phyloP scores from a whole-genome alignment of 2,888 invertebrate species.

The Himalopsyche kuldschensis region DNA sequence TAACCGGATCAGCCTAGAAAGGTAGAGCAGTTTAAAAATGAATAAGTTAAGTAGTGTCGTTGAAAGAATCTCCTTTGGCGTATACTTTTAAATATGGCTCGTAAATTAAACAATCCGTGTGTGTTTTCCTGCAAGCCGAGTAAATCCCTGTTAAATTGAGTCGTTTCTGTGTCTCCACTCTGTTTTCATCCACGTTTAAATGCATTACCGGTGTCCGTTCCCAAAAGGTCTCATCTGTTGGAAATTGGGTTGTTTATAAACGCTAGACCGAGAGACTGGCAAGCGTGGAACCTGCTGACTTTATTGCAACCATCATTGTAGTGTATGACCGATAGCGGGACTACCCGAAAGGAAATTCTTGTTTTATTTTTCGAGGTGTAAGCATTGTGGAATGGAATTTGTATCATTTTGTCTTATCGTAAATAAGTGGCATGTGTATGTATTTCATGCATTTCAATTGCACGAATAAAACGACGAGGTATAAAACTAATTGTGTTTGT shows the following conservation, averaged over 20 bases:
- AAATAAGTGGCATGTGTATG: not conserved
- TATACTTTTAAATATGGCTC: too few species aligned
- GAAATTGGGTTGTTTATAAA: constrained; percentile 25
- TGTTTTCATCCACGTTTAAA: not conserved
- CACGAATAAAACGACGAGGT: too few species aligned
- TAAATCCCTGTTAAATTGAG: not conserved
- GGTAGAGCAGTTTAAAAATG: too few species aligned
- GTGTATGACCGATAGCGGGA: not conserved
- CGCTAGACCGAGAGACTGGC: not conserved
- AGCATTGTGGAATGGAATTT: not conserved
- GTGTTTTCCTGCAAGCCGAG: not conserved
- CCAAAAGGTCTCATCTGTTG: constrained; percentile 23
- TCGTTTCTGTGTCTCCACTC: not conserved
- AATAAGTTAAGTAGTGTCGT: too few species aligned
- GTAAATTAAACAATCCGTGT: too few species aligned
- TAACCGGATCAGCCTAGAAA: too few species aligned
- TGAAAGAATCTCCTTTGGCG: too few species aligned
- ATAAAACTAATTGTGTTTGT: too few species aligned
- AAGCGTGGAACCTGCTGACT: constrained; percentile 7
- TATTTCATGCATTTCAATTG: too few species aligned
- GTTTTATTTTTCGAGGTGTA: not conserved
- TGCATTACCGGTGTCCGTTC: constrained; percentile 6
- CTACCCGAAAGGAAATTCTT: not conserved
- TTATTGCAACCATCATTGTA: constrained; percentile 21
- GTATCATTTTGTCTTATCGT: not conserved